Evolutionary conservation across 92 coral and sea anemone genomes (phyloP), one percentile per base, ranked within the genome.

Genomic region (Epizoanthus stellaris): DNA sequence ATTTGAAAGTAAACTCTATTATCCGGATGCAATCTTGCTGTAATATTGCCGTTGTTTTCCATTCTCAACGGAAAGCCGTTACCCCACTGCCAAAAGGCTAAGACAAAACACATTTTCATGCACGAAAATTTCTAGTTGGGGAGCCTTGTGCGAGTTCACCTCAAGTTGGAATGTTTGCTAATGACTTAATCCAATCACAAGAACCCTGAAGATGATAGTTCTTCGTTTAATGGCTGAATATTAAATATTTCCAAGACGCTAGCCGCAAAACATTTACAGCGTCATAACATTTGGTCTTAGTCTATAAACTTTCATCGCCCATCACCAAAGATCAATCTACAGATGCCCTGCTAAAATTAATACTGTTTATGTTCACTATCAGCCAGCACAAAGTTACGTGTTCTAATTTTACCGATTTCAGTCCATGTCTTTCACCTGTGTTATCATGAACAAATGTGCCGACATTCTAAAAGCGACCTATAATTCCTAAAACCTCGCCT

Each of bases 171-270:
- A 87, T 91, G 92, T 89, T 86, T 89, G 94, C 89, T 89, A 85
- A 91, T 86, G 85, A 88, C 77, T 87, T 94, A 91, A 91, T 88
- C 94, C 95, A 94, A 94, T 94, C 93, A 91, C 65, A 69, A 57
- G 84, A 84, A 87, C 49, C 82, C 80, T 73, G 76, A 88, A 71
- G 69, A 83, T 84, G 88, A 82, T 91, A 90, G 89, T 70, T 84
- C 85, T 77, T 52, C 80, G 70, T 79, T 59, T 88, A 91, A 91
- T 88, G 74, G 87, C 85, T 80, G 91, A 88, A 91, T 87, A 91
- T 85, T 87, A 88, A 91, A 79, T 39, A 82, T 59, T 67, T 80
- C 45, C 21, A 87, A 64, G 38, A 39, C 23, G 40, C 23, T 75
- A 49, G 39, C 70, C 56, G 42, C 47, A 68, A 77, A 62, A 71